Base-by-base conservation (phyloP, 2,888 invertebrate genomes). In the Ceraclea dissimilis region DNA sequence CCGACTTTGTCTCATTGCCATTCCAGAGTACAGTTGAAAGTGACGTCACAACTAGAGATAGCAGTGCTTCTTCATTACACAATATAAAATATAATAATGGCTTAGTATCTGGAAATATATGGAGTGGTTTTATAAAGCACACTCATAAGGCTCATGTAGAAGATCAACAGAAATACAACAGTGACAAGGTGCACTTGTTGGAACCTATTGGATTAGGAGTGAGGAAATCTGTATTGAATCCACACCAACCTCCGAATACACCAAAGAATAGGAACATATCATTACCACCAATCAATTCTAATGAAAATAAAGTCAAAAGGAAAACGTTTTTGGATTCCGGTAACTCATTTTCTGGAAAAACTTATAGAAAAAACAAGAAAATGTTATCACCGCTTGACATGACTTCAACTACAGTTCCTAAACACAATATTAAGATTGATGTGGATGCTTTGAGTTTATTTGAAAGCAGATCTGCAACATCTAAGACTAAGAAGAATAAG, bases 271-370 rank as follows among this genome's bases (percentile, higher is more conserved):
- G 76, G 57, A 77, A 77, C 63, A 74, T 78, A 2, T 77, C 76
- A 0, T 64, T 78, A 22, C 78, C 77, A 0, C 78, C 78, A 1
- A 63, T 78, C 50, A 64, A 73, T 50, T 63, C 75, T 50, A 75
- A 76, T 39, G 77, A 77, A 52, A 75, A 75, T 54, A 75, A 70
- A 63, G 69, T 66, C 47, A 76, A 26, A 48, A 50, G 22, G 22
- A 57, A 50, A 33, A 31, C 49, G 10, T 11, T 46, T 10, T n/a
- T 19, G 11, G 46, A 56, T 18, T 5, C 19, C n/a, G 46, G 13
- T n/a, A 49, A 31, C 26, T 13, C 52, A 17, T 52, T 56, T 44
- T 44, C 51, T n/a, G 46, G 53, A 17, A 56, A 50, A 18, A 51
- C 48, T 49, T 31, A 47, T 16, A 56, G 49, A 26, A 55, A 44